These are phyloP conservation scores for Steinernema hermaphroditum DNA, from an alignment of 2,888 invertebrate species.

Conservation along the genomic window DNA sequence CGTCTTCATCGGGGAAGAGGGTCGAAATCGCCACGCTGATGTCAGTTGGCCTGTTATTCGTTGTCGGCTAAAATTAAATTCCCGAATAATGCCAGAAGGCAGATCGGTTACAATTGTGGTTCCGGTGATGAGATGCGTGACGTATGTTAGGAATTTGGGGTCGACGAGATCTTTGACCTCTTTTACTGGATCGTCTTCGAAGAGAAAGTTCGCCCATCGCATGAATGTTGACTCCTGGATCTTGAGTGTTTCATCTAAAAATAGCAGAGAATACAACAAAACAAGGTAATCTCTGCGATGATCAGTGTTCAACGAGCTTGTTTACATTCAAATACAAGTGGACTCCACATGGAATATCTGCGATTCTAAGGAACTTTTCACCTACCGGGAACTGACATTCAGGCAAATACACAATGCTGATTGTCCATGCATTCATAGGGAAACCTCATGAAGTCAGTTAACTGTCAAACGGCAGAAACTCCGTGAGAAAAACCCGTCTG, in stretches of 20 bases:
- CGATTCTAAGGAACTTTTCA: too few relatives aligned
- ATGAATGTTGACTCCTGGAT: conserved; percentile 92
- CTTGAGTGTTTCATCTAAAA: conserved; percentile 85
- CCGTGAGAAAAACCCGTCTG: too few relatives aligned
- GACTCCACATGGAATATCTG: too few relatives aligned
- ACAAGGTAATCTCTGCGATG: too few relatives aligned
- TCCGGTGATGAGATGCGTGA: conserved; percentile 41
- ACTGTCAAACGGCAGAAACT: too few relatives aligned
- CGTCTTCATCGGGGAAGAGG: conserved; percentile 48
- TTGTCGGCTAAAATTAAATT: conserved; percentile 34
- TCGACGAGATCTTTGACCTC: conserved; percentile 43
- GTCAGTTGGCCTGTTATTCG: conserved; percentile 52
- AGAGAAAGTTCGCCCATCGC: conserved; percentile 76
- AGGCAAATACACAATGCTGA: too few relatives aligned
- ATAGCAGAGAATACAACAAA: too few relatives aligned
- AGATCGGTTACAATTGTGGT: conserved; percentile 29
- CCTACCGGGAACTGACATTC: too few relatives aligned
- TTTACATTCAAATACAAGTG: too few relatives aligned
- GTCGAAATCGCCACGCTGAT: conserved; percentile 50
- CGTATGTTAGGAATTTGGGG: conserved; percentile 39
- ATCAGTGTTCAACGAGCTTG: too few relatives aligned
- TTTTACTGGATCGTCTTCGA: conserved; percentile 74
- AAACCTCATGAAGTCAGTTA: too few relatives aligned
- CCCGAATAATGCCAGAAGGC: background rate
- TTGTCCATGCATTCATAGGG: too few relatives aligned